phyloP scores from a whole-genome alignment of 2,797 vertebrate species.

The Pelochelys cantorii region DNA sequence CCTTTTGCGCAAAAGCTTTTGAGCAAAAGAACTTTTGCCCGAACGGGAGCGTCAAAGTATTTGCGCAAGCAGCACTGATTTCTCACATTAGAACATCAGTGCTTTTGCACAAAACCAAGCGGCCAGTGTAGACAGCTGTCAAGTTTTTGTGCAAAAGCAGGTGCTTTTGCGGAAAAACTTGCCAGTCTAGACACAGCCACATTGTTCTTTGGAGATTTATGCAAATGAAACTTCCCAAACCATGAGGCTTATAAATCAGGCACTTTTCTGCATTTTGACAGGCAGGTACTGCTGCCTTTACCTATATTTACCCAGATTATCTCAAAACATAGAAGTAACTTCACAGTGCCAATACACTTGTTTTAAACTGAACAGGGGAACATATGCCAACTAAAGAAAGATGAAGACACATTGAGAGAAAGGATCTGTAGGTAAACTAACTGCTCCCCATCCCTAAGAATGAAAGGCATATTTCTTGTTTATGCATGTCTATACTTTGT shows the following conservation, averaged over 20 bases:
- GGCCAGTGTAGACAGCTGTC: no score
- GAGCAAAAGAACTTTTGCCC: no score
- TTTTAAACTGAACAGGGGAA: slow-evolving; percentile 17
- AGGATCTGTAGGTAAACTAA: not conserved
- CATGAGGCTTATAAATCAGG: not conserved
- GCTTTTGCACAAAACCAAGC: no score
- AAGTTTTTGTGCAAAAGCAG: no score
- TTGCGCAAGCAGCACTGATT: no score
- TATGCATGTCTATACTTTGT: rapidly evolving
- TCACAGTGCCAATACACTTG: rapidly evolving
- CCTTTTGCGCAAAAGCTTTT: no score
- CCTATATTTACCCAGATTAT: not conserved
- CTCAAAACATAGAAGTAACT: not conserved
- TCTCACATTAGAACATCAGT: no score
- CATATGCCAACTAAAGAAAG: not conserved
- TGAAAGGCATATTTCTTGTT: not conserved
- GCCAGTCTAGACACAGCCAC: no score
- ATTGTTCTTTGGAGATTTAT: not conserved
- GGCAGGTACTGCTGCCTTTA: slow-evolving; percentile 1
- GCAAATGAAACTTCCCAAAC: not conserved
- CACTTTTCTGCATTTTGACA: not conserved
- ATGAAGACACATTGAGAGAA: not conserved
- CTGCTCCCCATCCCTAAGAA: not conserved
- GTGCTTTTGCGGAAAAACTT: no score
- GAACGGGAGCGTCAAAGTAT: no score